Evolutionary conservation across 2,797 vertebrate species (phyloP), one percentile per base, ranked within the genome.

Genomic region (Sebastes nivosus): DNA sequence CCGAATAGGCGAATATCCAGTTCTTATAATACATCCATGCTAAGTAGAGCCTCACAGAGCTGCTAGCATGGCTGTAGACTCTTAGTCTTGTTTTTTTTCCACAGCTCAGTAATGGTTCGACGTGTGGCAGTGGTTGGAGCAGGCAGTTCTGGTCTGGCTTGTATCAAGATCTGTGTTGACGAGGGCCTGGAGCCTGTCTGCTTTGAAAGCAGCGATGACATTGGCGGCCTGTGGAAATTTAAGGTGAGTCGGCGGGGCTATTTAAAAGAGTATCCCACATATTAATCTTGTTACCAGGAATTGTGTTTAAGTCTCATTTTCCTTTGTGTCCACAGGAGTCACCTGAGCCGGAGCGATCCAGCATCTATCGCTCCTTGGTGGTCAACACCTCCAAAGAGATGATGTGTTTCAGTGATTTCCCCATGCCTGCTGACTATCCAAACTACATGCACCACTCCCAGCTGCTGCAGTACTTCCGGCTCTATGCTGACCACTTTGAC

Each of bases 371-470:
- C 25, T 98, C 97, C 0, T 90, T 99, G 81, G 93, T 97, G 82
- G 94, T 93, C 88, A 99, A 99, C 87, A 96, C 97, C 14, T 98
- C 97, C 71, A 99, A 99, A 88, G 98, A 99, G 91, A 97, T 98
- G 94, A 98, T 97, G 97, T 98, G 97, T 90, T 99, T 95, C 94
- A 99, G 97, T 2, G 97, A 99, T 79, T 99, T 96, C 54, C 97
- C 96, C 36, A 95, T 98, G 89, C 97, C 97, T 0, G 96, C 92
- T 1, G 82, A 97, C 64, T 99, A 92, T 79, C 97, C 98, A 46
- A 99, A 97, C 95, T 99, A 91, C 92, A 95, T 98, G 96, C 96
- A 95, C 87, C 94, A 97, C 87, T 94, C 96, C 46, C 89, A 94
- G 80, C 79, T 98, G 66, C 77, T 98, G 76, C 88, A 96, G 20